These are phyloP conservation scores for Sisyra terminalis DNA, from an alignment of 2,888 invertebrate genomes.

Conservation along the genomic window DNA sequence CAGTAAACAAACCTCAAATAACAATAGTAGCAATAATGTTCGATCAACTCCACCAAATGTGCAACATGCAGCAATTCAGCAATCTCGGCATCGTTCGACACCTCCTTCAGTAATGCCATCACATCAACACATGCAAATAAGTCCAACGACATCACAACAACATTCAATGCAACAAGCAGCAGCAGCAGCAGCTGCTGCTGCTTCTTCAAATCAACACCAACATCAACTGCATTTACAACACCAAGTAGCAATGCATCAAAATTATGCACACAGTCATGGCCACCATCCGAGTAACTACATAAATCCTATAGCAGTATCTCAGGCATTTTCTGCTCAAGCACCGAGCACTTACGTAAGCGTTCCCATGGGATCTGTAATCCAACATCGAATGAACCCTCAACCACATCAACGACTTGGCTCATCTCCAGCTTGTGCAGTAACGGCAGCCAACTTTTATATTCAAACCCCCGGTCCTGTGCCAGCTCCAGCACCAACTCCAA, in stretches of 20 bases:
- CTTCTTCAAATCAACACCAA: slow-evolving; percentile 19
- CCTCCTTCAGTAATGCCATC: slow-evolving; percentile 23
- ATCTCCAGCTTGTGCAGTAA: slow-evolving; percentile 36
- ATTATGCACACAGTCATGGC: slow-evolving; percentile 21
- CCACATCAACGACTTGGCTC: slow-evolving; percentile 33
- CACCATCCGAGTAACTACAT: slow-evolving; percentile 34
- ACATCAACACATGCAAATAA: slow-evolving; percentile 22
- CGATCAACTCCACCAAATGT: slow-evolving; percentile 23
- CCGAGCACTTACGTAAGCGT: slow-evolving; percentile 44
- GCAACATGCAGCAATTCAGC: slow-evolving; percentile 19
- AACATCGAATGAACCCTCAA: slow-evolving; percentile 32
- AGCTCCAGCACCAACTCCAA: slow-evolving; percentile 26
- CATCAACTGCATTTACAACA: slow-evolving; percentile 24
- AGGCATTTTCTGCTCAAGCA: slow-evolving; percentile 34
- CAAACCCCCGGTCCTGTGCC: slow-evolving; percentile 30
- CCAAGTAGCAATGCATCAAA: slow-evolving; percentile 25
- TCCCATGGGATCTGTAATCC: slow-evolving; percentile 50
- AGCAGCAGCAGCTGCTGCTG: slow-evolving; percentile 12
- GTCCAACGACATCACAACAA: slow-evolving; percentile 21
- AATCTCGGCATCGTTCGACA: slow-evolving; percentile 21
- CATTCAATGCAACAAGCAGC: slow-evolving; percentile 11
- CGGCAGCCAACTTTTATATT: slow-evolving; percentile 44
- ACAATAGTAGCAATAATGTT: slow-evolving; percentile 11
- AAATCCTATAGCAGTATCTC: slow-evolving; percentile 37
- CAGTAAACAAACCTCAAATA: slow-evolving; percentile 19